Evolutionary conservation across 2,797 vertebrate genomes (phyloP).

Genomic region (Leptodactylus fallax): DNA sequence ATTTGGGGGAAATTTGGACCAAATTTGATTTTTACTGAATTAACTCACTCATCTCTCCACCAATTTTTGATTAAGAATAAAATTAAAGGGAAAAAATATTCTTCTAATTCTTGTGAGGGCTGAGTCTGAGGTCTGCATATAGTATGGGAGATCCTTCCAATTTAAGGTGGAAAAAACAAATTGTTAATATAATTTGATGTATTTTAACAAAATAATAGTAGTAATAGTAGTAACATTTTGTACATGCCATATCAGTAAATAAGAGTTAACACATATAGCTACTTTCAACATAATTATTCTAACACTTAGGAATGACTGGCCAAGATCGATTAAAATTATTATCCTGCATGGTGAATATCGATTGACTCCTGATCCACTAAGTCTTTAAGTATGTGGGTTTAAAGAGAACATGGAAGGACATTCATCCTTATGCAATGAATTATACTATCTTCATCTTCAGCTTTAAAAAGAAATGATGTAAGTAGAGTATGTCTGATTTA

Average conservation of each 20-base stretch:
- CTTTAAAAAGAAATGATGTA: neutral
- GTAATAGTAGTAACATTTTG: neutral
- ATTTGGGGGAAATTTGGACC: no score
- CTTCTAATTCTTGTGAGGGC: neutral
- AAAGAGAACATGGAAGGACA: neutral
- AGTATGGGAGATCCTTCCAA: neutral
- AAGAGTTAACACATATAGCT: neutral
- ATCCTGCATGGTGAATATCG: neutral
- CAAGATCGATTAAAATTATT: constrained; percentile 9
- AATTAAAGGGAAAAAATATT: no score
- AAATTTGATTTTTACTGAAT: no score
- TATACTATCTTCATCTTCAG: constrained; percentile 19
- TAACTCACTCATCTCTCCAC: no score
- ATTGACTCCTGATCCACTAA: constrained; percentile 15
- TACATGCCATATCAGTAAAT: neutral
- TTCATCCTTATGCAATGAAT: neutral
- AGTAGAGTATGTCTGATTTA: neutral
- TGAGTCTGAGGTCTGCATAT: no score
- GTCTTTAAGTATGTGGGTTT: neutral
- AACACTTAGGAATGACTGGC: neutral
- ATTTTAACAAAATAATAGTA: neutral
- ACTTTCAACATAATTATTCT: neutral
- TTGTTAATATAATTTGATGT: neutral
- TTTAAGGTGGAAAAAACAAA: neutral
- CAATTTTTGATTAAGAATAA: no score